Evolutionary conservation across 2,113 vertebrate species (phyloP).

Genomic region (Aspiorhynchus laticeps): DNA sequence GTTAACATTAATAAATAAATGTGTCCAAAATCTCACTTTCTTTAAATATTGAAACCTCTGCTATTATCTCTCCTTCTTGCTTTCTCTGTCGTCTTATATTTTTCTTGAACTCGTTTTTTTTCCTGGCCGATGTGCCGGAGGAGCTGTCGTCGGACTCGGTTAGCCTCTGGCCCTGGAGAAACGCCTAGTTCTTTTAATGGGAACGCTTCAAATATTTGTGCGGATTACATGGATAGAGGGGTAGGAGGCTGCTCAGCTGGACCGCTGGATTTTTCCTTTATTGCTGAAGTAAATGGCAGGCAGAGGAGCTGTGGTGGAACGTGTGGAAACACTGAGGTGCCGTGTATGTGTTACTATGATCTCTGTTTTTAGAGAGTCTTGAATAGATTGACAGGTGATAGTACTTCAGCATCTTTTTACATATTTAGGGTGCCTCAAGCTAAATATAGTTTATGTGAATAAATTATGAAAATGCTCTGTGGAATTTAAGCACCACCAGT

Average conservation of each 20-base stretch:
- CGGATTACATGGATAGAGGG: slow-evolving; percentile 62
- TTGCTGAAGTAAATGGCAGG: slow-evolving; percentile 32
- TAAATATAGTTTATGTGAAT: too few species aligned
- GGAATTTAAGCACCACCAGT: neutral
- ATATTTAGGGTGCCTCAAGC: neutral
- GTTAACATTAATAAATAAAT: slow-evolving; percentile 38
- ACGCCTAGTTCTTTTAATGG: slow-evolving; percentile 57
- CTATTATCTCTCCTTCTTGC: slow-evolving; percentile 5
- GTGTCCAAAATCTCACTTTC: neutral
- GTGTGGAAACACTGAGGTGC: slow-evolving; percentile 37
- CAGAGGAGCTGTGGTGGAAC: slow-evolving; percentile 12
- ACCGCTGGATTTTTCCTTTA: slow-evolving; percentile 32
- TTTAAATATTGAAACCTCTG: slow-evolving; percentile 5
- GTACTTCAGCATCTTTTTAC: neutral
- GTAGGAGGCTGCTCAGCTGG: slow-evolving; percentile 46
- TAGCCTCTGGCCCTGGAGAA: slow-evolving; percentile 57
- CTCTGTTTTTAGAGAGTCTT: slow-evolving; percentile 15
- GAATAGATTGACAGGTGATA: slow-evolving; percentile 26
- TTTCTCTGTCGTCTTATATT: slow-evolving; percentile 11
- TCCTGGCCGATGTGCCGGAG: slow-evolving; percentile 47
- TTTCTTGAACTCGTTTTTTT: slow-evolving; percentile 20
- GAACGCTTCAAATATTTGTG: slow-evolving; percentile 58
- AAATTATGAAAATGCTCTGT: neutral
- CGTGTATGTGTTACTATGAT: slow-evolving; percentile 6
- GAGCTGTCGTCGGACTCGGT: slow-evolving; percentile 54